Evolutionary conservation across 2,888 invertebrate species (phyloP), one percentile per base, ranked within the genome.

Genomic region (Phoronis australis): DNA sequence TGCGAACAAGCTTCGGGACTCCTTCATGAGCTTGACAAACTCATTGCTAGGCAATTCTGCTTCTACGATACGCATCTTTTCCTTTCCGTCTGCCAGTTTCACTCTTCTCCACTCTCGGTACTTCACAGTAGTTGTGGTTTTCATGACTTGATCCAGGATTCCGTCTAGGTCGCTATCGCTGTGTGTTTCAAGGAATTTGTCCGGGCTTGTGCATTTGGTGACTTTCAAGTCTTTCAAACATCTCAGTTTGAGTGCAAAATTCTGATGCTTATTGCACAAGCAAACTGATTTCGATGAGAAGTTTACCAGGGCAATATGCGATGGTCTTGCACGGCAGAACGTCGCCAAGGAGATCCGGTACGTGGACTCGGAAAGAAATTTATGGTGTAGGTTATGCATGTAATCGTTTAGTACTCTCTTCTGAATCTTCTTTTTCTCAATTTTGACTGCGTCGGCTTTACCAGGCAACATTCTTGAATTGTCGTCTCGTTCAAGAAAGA

Each of bases 321-420:
- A n/a, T n/a, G n/a, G n/a, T n/a, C n/a, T n/a, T n/a, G n/a, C n/a
- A n/a, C n/a, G 39, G 37, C 48, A 50, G 26, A 52, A 55, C 12
- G 47, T 42, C 24, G 50, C 37, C 1, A 18, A 27, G 23, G 52
- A 55, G 15, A 52, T 41, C 21, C 40, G 45, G 39, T 43, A 46
- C 27, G 38, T 24, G 1, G 41, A 12, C 38, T 51, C 52, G 9
- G 54, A 38, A 9, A 24, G 22, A 37, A 52, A 52, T 42, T 54
- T 52, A n/a, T 37, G 6, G 38, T 54, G 56, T 4, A 52, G 35
- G 26, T 44, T 52, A 37, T 50, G 45, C 52, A 52, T 44, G 21
- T 47, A 54, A 42, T 54, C 56, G 39, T 51, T 51, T 12, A 56
- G 25, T 1, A 56, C 45, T 15, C 48, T 26, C 38, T 54, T 54